Evolutionary conservation across 2,888 invertebrate genomes (phyloP).

Genomic region (Patella depressa): DNA sequence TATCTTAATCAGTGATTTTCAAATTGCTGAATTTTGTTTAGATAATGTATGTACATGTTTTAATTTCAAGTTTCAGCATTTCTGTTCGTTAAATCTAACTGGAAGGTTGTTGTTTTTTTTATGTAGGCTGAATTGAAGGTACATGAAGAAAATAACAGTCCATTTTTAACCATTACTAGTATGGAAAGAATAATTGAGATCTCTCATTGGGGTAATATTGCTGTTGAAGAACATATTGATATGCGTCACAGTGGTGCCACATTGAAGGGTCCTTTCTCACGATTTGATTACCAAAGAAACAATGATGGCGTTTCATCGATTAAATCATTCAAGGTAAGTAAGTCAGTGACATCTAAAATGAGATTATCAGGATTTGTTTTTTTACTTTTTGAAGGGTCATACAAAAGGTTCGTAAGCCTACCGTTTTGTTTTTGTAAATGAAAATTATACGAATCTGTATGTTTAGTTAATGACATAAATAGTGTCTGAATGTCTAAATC

Average conservation of each 20-base stretch:
- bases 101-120: not conserved
- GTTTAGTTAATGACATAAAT: no score
- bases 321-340: conserved; percentile 85
- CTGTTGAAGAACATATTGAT: conserved; percentile 94
- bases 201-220: conserved; percentile 99
- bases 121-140: conserved; percentile 77
- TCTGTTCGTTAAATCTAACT: not conserved
- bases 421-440: not conserved
- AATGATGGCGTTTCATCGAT: conserved; percentile 89
- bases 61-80: not conserved
- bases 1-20: not conserved
- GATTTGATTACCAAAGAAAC: conserved; percentile 97
- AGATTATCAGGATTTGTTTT: no score
- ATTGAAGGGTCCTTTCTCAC: conserved; percentile 94
- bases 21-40: not conserved
- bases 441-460: not conserved
- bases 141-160: conserved; percentile 96
- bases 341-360: no score
- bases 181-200: conserved; percentile 92
- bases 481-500: no score
- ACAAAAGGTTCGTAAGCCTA: no score
- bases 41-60: not conserved
- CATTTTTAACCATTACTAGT: conserved; percentile 92
- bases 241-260: conserved; percentile 92
- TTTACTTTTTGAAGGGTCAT: no score